Evolutionary conservation across 2,113 vertebrate species (phyloP).

Genomic region (Ceyx margarethae): DNA sequence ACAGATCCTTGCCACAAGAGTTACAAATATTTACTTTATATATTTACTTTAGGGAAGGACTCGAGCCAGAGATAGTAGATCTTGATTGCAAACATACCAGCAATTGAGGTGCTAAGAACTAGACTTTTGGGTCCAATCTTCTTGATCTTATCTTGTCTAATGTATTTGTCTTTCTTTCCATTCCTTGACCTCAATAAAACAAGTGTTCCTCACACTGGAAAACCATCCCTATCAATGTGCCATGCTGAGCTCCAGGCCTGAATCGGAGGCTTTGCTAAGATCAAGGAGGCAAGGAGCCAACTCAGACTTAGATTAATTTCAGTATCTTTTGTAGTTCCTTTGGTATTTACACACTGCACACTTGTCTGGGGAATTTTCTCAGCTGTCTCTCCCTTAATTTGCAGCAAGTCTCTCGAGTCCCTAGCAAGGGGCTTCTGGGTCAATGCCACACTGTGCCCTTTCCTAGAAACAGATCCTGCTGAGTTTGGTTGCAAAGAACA

Average conservation of each 20-base stretch:
- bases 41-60: conserved; percentile 17
- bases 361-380: background rate
- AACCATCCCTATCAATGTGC: background rate
- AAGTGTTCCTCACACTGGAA: background rate
- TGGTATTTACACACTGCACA: background rate
- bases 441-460: accelerated
- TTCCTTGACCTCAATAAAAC: background rate
- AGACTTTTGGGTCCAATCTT: background rate
- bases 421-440: background rate
- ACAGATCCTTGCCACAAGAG: background rate
- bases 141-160: background rate
- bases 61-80: background rate
- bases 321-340: background rate
- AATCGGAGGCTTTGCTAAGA: background rate
- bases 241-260: background rate
- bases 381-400: background rate
- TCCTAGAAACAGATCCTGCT: background rate
- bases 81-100: background rate
- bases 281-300: background rate
- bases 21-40: conserved; percentile 36
- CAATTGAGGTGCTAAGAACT: background rate
- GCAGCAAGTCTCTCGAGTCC: background rate
- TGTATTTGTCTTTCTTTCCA: background rate
- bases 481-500: background rate
- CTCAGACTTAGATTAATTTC: background rate